Conservation (phyloP, 1,140 invertebrate species). For the Euura saliciscinereae region DNA sequence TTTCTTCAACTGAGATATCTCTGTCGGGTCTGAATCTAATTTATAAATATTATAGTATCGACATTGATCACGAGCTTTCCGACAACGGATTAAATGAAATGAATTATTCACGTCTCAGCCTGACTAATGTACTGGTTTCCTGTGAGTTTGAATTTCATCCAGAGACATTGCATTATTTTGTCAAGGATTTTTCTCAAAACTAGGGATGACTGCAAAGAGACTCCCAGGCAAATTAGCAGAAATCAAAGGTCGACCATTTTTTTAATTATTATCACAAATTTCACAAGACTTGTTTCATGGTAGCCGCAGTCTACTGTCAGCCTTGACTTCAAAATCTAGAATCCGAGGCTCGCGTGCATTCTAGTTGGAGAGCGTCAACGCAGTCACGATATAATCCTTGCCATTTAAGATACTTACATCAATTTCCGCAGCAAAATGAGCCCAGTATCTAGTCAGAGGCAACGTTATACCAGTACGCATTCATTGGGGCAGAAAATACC, state of each 20-base stretch:
- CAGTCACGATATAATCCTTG: background rate
- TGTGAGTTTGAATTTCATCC: too few species aligned
- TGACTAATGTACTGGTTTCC: too few species aligned
- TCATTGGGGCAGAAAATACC: background rate
- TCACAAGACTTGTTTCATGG: background rate
- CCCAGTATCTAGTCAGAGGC: conserved; percentile 9
- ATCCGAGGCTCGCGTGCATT: background rate
- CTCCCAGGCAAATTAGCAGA: too few species aligned
- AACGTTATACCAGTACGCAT: background rate
- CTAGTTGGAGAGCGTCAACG: background rate
- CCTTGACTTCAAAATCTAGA: conserved; percentile 5
- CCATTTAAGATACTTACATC: background rate
- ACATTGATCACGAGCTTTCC: background rate
- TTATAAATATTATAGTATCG: background rate
- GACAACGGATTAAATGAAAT: too few species aligned
- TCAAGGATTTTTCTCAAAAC: too few species aligned
- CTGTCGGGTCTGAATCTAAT: background rate
- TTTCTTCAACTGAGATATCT: background rate
- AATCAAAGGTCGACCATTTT: too few species aligned
- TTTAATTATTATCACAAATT: background rate
- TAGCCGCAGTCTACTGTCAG: background rate
- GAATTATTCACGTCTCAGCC: too few species aligned
- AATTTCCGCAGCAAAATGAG: conserved; percentile 11
- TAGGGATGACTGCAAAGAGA: too few species aligned
- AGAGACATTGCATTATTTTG: too few species aligned